phyloP scores from a whole-genome alignment of 92 coral and sea anemone species.

The Montipora capitata region DNA sequence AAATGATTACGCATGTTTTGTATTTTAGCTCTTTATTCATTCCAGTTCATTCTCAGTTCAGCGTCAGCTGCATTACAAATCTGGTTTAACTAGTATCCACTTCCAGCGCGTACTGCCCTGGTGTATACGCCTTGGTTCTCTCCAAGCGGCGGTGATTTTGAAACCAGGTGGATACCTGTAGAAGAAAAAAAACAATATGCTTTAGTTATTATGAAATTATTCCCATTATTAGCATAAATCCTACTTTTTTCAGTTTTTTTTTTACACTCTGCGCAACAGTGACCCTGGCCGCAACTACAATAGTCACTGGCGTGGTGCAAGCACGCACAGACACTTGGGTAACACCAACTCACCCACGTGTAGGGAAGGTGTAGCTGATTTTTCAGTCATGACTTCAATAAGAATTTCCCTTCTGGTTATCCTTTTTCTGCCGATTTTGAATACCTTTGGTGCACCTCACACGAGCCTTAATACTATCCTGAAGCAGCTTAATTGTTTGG shows the following conservation, averaged over 20 bases:
- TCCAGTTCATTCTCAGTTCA: not conserved
- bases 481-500: slow-evolving; percentile 25
- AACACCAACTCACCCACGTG: slow-evolving; percentile 1
- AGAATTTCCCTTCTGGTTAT: slow-evolving; percentile 6
- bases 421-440: not conserved
- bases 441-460: slow-evolving; percentile 40
- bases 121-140: slow-evolving; percentile 9
- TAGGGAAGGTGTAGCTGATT: slow-evolving; percentile 7
- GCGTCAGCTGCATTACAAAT: too few relatives aligned
- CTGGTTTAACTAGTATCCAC: too few relatives aligned
- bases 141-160: slow-evolving; percentile 34
- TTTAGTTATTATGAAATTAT: not conserved
- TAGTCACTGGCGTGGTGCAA: too few relatives aligned
- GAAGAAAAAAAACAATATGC: slow-evolving; percentile 15
- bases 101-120: slow-evolving; percentile 15
- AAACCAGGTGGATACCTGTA: slow-evolving; percentile 41
- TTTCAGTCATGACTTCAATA: not conserved
- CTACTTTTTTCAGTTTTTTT: slow-evolving; percentile 3
- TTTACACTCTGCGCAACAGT: slow-evolving; percentile 2
- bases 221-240: not conserved
- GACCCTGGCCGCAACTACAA: too few relatives aligned
- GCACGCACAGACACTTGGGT: not conserved
- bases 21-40: too few relatives aligned
- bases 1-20: too few relatives aligned
- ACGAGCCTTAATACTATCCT: not conserved